These are phyloP conservation scores for Peromyscus leucopus DNA, from an alignment of 2,113 vertebrate genomes.

Conservation along the genomic window DNA sequence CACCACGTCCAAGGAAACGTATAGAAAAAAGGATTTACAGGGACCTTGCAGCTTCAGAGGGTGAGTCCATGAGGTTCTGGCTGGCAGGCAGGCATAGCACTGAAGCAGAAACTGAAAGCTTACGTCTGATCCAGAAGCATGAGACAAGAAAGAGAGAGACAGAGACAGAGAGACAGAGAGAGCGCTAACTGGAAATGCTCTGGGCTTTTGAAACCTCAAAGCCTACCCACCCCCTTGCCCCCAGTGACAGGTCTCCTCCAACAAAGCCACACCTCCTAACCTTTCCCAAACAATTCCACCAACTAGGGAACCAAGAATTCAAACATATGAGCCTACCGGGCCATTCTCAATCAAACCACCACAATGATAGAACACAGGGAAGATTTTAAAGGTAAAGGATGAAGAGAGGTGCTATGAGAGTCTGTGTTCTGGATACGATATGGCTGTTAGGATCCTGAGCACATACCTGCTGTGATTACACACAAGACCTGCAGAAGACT, in stretches of 20 bases:
- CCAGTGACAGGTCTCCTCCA: not conserved
- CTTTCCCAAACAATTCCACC: not conserved
- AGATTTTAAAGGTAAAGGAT: not conserved
- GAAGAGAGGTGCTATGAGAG: not conserved
- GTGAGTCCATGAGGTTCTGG: not conserved
- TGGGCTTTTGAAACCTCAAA: not conserved
- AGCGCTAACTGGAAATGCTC: not conserved
- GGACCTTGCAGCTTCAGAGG: not conserved
- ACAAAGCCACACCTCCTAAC: not conserved
- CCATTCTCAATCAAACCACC: not conserved
- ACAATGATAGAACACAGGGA: not conserved
- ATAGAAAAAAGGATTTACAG: not conserved
- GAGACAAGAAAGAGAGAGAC: too few relatives aligned
- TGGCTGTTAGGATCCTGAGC: not conserved
- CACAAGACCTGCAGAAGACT: not conserved
- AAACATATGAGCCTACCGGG: not conserved
- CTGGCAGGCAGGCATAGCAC: not conserved
- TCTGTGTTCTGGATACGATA: not conserved
- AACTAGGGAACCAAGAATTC: not conserved
- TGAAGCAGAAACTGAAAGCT: not conserved
- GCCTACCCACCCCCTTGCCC: too few relatives aligned
- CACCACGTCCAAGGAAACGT: not conserved
- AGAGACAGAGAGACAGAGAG: too few relatives aligned
- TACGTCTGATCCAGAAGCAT: not conserved
- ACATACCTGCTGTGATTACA: not conserved